Evolutionary conservation across 2,888 invertebrate genomes (phyloP), one percentile per base, ranked within the genome.

Genomic region (Agonopterix heracliana): DNA sequence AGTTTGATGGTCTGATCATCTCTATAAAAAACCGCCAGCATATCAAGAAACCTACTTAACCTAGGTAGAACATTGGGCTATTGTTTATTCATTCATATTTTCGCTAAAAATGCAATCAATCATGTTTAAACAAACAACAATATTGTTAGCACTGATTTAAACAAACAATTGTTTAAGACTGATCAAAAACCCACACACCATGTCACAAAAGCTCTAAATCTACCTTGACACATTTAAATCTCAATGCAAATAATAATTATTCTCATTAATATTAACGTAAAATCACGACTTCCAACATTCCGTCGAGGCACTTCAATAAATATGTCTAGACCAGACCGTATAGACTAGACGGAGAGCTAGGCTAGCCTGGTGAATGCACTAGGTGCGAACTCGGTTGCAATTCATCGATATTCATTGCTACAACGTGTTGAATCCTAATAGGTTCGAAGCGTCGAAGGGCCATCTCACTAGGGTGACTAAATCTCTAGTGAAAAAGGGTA

Each of bases 331-430:
- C 38, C 10, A n/a, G 38, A 4, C 38, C 10, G 38, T 38, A 9
- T 38, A 26, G 26, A 17, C 17, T 17, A 17, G 17, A 7, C 26
- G 5, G 26, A 41, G 41, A 41, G 13, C 13, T 36, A 45, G 35
- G 11, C n/a, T 10, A 38, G n/a, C n/a, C 10, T n/a, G n/a, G n/a
- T 43, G 34, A 12, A 26, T 13, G 12, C 41, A 42, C 26, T 5
- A 61, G 58, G 60, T 56, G 59, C 51, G 59, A 63, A 55, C 52
- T 49, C 46, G 50, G 51, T 47, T 47, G 54, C 61, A 56, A 59
- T 61, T 53, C 60, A 57, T 64, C 57, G 54, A 53, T 60, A 64
- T 62, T 61, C 63, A 63, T 63, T 62, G 58, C 50, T 49, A 57
- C 55, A 53, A 48, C 60, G 55, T 54, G 55, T 52, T 56, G 60